Evolutionary conservation across 2,888 invertebrate genomes (phyloP).

Genomic region (Meteorus colon): DNA sequence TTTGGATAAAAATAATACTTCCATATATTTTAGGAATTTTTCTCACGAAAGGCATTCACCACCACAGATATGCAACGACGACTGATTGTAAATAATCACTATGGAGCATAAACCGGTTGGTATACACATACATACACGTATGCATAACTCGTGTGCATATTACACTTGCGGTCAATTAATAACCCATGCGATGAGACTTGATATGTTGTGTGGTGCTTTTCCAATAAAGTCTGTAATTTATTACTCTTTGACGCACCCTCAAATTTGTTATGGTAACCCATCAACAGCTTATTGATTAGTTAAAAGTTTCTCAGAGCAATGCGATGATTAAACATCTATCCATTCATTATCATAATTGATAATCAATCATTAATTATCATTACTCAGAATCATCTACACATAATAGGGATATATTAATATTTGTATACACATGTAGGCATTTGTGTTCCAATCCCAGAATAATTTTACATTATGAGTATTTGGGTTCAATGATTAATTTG

Average conservation of each 20-base stretch:
- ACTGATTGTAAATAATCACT: constrained; percentile 47
- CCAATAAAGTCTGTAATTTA: constrained; percentile 31
- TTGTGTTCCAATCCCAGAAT: too few species aligned
- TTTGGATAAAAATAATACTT: not conserved
- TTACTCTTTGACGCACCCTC: constrained; percentile 33
- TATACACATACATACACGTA: constrained; percentile 13
- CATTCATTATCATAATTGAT: not conserved
- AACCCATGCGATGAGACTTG: constrained; percentile 44
- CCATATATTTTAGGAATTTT: not conserved
- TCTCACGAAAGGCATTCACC: constrained; percentile 17
- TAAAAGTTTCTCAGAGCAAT: not conserved
- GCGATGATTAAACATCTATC: not conserved
- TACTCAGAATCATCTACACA: not conserved
- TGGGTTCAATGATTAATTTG: too few species aligned
- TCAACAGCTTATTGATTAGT: constrained; percentile 28
- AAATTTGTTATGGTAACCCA: constrained; percentile 18
- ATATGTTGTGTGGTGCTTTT: constrained; percentile 44
- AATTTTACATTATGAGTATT: too few species aligned
- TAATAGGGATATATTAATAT: too few species aligned
- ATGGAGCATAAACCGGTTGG: constrained; percentile 47
- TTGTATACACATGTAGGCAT: too few species aligned
- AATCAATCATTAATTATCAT: not conserved
- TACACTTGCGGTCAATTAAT: constrained; percentile 47
- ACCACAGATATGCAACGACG: constrained; percentile 14
- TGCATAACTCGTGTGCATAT: constrained; percentile 25